A percentile compares a stretch with the other conserved stretches of the same genome.
phyloP scores from a whole-genome alignment of 2,113 vertebrate genomes.

The Edolisoma coerulescens region DNA sequence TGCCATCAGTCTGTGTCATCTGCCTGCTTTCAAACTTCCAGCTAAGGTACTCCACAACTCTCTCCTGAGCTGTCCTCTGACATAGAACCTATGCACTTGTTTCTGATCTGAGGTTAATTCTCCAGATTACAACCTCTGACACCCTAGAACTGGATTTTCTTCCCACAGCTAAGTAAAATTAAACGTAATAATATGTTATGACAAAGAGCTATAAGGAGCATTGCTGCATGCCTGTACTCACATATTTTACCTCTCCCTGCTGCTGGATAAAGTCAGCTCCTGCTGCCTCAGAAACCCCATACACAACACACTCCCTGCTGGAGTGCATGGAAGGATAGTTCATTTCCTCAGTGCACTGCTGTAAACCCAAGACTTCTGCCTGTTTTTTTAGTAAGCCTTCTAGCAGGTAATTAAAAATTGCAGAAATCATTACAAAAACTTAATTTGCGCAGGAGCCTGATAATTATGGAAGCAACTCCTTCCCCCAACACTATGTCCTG shows the following conservation, averaged over 20 bases:
- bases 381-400: background rate
- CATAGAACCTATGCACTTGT: background rate
- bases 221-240: background rate
- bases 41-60: background rate
- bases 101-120: background rate
- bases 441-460: background rate
- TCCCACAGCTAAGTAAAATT: background rate
- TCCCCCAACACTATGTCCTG: background rate
- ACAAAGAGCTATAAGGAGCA: background rate
- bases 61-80: background rate
- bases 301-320: background rate
- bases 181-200: background rate
- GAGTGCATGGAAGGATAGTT: background rate
- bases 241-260: background rate
- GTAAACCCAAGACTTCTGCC: background rate
- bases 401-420: background rate
- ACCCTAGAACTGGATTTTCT: background rate
- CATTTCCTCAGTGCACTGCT: background rate
- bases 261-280: background rate
- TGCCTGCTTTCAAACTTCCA: background rate
- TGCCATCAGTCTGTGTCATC: background rate
- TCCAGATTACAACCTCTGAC: background rate
- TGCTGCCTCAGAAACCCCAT: background rate
- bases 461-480: background rate
- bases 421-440: background rate